Percentiles rank a stretch among this genome's conserved stretches.
phyloP scores from a whole-genome alignment of 2,113 vertebrate species.

The Hucho hucho region DNA sequence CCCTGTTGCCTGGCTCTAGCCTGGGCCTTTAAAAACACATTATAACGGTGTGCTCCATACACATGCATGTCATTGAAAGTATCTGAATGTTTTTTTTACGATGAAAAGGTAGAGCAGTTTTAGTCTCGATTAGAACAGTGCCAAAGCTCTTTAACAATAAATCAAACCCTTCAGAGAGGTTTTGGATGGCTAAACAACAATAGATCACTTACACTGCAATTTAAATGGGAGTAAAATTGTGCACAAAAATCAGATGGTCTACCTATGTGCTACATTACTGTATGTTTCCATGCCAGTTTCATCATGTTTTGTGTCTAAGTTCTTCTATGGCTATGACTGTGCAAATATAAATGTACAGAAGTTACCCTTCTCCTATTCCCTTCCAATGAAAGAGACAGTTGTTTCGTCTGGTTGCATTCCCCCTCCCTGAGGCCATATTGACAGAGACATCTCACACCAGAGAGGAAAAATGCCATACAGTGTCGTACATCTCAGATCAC shows the following conservation, averaged over 20 bases:
- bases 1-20: neutral
- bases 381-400: slow-evolving; percentile 17
- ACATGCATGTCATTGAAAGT: neutral
- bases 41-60: neutral
- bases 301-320: neutral
- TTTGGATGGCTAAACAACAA: no score
- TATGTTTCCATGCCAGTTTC: neutral
- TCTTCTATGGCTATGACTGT: neutral
- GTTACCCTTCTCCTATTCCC: slow-evolving; percentile 2
- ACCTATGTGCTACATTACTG: no score
- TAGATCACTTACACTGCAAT: no score
- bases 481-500: slow-evolving; percentile 9
- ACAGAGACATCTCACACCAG: slow-evolving; percentile 12
- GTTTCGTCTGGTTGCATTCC: slow-evolving; percentile 15
- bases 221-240: no score
- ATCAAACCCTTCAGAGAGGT: no score
- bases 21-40: neutral
- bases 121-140: neutral
- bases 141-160: neutral
- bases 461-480: slow-evolving; percentile 14
- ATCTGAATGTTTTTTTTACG: neutral
- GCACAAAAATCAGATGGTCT: no score
- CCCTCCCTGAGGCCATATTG: slow-evolving; percentile 19
- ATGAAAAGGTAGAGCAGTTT: neutral
- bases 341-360: neutral